Base-by-base conservation (phyloP, 2,888 invertebrate species). In the Acanthosepion esculentum region DNA sequence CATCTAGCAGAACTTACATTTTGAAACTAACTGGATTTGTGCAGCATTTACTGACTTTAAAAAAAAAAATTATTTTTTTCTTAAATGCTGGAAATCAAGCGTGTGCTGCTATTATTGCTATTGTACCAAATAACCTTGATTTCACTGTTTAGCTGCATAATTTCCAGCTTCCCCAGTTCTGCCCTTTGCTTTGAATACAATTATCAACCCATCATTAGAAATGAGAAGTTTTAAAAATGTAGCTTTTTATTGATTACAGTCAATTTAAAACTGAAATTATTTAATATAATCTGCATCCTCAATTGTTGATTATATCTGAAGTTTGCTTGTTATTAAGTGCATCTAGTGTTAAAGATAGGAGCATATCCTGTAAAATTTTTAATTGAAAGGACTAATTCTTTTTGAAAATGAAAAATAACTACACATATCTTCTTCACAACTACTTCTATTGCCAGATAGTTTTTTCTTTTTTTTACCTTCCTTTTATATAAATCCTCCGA, bases 1-100 rank as follows among this genome's bases (percentile, higher is more conserved):
- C n/a, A 78, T 78, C n/a, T 78, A n/a, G 78, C 78, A 78, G n/a
- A 78, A 78, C n/a, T 78, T 78, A 78, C 78, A 78, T 78, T 78
- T 78, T 78, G n/a, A 78, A n/a, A 78, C 78, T 78, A 78, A 78
- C 78, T 78, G 78, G 78, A 78, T 78, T 78, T 78, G 78, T 78
- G 78, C 78, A 78, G 78, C n/a, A 78, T 78, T 78, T 78, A 78
- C 78, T 78, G 78, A 78, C n/a, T 78, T 78, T n/a, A 26, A 53
- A 55, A 55, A 55, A 55, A 55, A 18, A 55, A 55, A 55, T 55
- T 55, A 1, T 55, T 55, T 18, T 18, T 18, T 55, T 55, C n/a
- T n/a, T n/a, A 78, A 78, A 78, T n/a, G 78, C 12, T 33, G 33
- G 78, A 78, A 78, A 78, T 78, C 78, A n/a, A n/a, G 78, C 33